Evolutionary conservation across 2,797 vertebrate genomes (phyloP).

Genomic region (Lindbergichthys nudifrons): DNA sequence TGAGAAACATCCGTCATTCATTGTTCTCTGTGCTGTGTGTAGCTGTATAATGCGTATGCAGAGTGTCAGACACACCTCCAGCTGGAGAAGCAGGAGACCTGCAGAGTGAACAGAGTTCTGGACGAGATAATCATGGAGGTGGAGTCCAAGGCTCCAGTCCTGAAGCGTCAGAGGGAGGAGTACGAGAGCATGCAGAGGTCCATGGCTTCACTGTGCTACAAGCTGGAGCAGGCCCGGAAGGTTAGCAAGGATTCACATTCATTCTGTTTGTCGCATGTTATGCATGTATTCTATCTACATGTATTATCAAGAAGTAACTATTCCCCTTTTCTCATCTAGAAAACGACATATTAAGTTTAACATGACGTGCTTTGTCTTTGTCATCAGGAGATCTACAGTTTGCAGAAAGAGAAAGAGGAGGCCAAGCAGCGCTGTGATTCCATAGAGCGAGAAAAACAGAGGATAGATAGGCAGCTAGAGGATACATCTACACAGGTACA

Average conservation of each 20-base stretch:
- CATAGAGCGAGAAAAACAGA: slow-evolving; percentile 90
- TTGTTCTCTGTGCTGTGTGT: slow-evolving; percentile 1
- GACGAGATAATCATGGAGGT: slow-evolving; percentile 96
- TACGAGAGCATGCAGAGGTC: slow-evolving; percentile 94
- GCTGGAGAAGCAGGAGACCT: slow-evolving; percentile 92
- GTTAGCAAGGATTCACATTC: slow-evolving; percentile 70
- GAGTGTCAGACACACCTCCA: slow-evolving; percentile 94
- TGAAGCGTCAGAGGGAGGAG: slow-evolving; percentile 94
- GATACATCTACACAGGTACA: slow-evolving; percentile 93
- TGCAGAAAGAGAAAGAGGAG: slow-evolving; percentile 92
- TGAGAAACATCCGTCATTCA: background rate
- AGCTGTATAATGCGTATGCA: slow-evolving; percentile 96
- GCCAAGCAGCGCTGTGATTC: slow-evolving; percentile 88
- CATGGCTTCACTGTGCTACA: slow-evolving; percentile 91
- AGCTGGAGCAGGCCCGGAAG: slow-evolving; percentile 95
- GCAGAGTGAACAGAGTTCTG: slow-evolving; percentile 91
- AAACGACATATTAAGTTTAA: background rate
- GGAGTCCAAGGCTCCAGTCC: slow-evolving; percentile 93
- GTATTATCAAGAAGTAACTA: background rate
- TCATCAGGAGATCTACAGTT: slow-evolving; percentile 90
- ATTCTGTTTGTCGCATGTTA: background rate
- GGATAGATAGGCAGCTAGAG: slow-evolving; percentile 88
- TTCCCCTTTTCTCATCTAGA: background rate
- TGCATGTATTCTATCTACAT: background rate
- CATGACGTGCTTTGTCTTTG: background rate